These are phyloP conservation scores for Zhengitettix transpicula DNA, from an alignment of 2,888 invertebrate genomes.

Conservation along the genomic window DNA sequence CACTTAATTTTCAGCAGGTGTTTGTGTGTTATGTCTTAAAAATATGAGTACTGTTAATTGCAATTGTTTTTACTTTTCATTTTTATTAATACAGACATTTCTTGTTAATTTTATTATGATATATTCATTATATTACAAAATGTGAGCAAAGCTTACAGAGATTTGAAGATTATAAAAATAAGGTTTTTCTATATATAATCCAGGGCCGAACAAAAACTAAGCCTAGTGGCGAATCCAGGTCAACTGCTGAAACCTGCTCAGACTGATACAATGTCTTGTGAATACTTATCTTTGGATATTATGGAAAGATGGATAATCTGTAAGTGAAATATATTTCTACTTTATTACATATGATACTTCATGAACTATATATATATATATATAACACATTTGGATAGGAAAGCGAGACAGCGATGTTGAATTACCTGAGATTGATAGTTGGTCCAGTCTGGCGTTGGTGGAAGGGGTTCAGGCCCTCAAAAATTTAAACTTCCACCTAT, in stretches of 20 bases:
- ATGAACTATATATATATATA: not conserved
- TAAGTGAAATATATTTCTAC: slow-evolving; percentile 21
- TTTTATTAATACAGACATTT: no score
- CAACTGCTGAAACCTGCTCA: slow-evolving; percentile 85
- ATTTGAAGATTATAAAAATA: not conserved
- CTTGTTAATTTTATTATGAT: not conserved
- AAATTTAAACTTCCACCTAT: no score
- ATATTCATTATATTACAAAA: not conserved
- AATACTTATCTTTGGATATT: slow-evolving; percentile 85
- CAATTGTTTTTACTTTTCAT: no score
- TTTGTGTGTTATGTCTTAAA: no score
- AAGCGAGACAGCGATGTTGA: no score
- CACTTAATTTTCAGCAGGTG: no score
- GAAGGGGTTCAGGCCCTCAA: no score
- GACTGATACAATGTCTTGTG: slow-evolving; percentile 93
- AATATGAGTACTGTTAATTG: no score
- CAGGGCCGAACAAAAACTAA: slow-evolving; percentile 73
- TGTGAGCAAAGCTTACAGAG: not conserved
- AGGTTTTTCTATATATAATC: not conserved
- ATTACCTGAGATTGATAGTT: no score
- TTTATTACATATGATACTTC: not conserved
- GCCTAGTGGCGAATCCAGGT: slow-evolving; percentile 86
- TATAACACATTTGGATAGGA: no score
- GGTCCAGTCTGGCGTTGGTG: no score
- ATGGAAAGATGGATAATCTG: slow-evolving; percentile 95